Evolutionary conservation across 2,113 vertebrate genomes (phyloP).

Genomic region (Cryptotis parvus): DNA sequence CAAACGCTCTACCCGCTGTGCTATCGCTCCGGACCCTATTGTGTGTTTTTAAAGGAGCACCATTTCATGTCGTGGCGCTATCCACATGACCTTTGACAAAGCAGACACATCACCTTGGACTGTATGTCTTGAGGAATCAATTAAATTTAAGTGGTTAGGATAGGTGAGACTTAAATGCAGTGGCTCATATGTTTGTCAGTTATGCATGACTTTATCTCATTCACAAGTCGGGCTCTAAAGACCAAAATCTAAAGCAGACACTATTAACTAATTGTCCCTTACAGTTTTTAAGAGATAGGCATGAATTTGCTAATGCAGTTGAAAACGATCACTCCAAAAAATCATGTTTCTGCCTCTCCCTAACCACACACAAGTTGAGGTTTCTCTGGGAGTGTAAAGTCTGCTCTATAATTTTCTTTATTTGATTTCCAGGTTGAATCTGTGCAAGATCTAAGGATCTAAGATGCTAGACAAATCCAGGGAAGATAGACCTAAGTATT

Average conservation of each 20-base stretch:
- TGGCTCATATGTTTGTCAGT: constrained; percentile 71
- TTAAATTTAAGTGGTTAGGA: constrained; percentile 70
- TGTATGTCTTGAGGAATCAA: constrained; percentile 68
- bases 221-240: constrained; percentile 73
- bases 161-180: constrained; percentile 73
- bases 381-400: not conserved
- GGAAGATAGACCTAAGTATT: not conserved
- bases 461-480: not conserved
- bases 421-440: constrained; percentile 30
- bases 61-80: constrained; percentile 59
- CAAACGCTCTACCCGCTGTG: no score
- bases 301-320: constrained; percentile 63
- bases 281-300: constrained; percentile 60
- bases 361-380: no score
- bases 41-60: not conserved
- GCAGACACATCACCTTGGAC: constrained; percentile 57
- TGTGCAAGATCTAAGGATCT: not conserved
- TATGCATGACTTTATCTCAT: constrained; percentile 53
- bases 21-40: no score
- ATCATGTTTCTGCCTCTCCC: not conserved
- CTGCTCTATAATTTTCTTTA: not conserved
- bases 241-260: constrained; percentile 61
- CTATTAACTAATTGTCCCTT: constrained; percentile 61
- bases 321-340: constrained; percentile 21
- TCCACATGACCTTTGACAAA: constrained; percentile 72